phyloP scores from a whole-genome alignment of 1,140 invertebrate genomes.

The Drosophila arizonae region DNA sequence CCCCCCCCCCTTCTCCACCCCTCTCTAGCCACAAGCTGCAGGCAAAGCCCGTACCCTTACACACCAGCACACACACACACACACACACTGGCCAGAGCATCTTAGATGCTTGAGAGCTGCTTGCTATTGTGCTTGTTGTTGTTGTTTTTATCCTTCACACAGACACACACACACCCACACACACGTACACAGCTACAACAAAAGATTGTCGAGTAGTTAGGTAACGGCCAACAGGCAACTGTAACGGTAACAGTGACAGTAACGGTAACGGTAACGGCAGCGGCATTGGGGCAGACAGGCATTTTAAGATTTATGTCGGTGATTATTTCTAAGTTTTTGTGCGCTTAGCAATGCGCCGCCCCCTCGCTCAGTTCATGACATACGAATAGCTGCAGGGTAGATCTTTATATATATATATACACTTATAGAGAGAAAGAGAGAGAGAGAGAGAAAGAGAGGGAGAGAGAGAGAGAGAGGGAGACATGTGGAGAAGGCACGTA shows the following conservation, averaged over 20 bases:
- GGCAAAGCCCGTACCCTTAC: background rate
- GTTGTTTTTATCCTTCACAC: conserved; percentile 14
- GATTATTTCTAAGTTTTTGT: conserved; percentile 83
- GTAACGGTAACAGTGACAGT: conserved; percentile 28
- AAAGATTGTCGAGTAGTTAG: conserved; percentile 62
- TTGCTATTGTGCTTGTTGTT: conserved; percentile 40
- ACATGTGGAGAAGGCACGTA: conserved; percentile 8
- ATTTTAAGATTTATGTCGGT: conserved; percentile 82
- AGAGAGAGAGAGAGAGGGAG: too few relatives aligned
- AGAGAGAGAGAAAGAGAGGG: too few relatives aligned
- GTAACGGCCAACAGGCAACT: conserved; percentile 23
- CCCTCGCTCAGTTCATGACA: background rate
- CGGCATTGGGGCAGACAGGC: conserved; percentile 17
- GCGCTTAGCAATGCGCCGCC: conserved; percentile 61
- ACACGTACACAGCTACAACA: conserved; percentile 22
- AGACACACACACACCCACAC: background rate
- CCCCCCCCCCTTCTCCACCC: too few relatives aligned
- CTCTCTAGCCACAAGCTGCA: conserved; percentile 3
- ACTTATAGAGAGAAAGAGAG: too few relatives aligned
- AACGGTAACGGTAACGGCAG: conserved; percentile 6
- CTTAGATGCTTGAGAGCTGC: conserved; percentile 23
- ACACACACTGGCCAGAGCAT: background rate
- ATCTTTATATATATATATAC: too few relatives aligned
- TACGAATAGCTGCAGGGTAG: conserved; percentile 6
- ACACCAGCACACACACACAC: background rate